phyloP scores from a whole-genome alignment of 1,140 invertebrate species.

The Drosophila pandora region DNA sequence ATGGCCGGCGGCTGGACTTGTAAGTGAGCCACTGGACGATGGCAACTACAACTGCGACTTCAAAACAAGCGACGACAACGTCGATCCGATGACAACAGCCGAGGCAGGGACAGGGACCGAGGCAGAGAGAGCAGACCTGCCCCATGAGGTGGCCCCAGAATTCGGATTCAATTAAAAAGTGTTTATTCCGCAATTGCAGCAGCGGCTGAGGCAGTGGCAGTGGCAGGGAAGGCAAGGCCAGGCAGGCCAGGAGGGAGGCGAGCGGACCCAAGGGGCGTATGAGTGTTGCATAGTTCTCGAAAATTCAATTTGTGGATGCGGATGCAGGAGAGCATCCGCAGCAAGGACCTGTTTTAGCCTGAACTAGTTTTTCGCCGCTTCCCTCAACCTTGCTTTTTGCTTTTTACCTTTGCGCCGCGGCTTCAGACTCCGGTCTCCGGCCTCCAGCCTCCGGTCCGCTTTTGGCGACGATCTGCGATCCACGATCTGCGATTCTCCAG shows the following conservation, averaged over 20 bases:
- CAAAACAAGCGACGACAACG: conserved; percentile 64
- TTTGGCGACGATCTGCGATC: conserved; percentile 27
- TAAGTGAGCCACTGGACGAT: conserved; percentile 78
- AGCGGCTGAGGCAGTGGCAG: not conserved
- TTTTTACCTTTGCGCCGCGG: conserved; percentile 3
- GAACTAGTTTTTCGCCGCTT: conserved; percentile 66
- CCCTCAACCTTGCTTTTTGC: conserved; percentile 13
- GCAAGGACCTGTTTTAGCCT: conserved; percentile 46
- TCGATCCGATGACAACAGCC: conserved; percentile 71
- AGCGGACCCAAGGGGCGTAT: conserved; percentile 74
- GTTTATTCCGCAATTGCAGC: conserved; percentile 77
- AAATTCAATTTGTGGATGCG: conserved; percentile 75
- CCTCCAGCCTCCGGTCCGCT: conserved; percentile 26
- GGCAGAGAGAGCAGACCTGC: not conserved
- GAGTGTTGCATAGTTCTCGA: conserved; percentile 79
- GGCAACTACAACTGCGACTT: conserved; percentile 36
- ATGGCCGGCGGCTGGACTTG: conserved; percentile 65
- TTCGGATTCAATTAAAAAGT: conserved; percentile 82
- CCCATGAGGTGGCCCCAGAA: conserved; percentile 38
- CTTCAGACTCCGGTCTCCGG: not conserved
- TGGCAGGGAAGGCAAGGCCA: not conserved
- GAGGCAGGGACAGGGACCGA: conserved; percentile 19
- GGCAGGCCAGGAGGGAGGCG: not conserved
- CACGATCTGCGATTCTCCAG: conserved; percentile 13
- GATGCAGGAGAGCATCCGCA: not conserved